Evolutionary conservation across 2,888 invertebrate species (phyloP), one percentile per base, ranked within the genome.

Genomic region (Germaria angustata): DNA sequence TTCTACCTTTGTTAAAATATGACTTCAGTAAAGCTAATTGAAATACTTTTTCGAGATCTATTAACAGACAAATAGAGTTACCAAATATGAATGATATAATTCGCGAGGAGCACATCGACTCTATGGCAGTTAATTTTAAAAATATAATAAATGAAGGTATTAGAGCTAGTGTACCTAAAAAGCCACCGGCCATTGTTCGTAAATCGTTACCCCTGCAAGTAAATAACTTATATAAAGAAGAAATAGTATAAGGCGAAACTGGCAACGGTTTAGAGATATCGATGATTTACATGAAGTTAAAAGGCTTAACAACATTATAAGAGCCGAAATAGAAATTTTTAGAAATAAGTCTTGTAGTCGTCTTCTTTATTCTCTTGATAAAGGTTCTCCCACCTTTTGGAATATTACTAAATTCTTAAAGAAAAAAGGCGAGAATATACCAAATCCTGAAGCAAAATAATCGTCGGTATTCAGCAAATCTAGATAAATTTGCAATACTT

Each of bases 361-460:
- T 3, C n/a, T 49, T 1, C 24, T 49, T 22, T 24, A 22, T 9
- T 24, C 49, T 20, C 17, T 49, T 7, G 49, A 49, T 49, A 13
- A 2, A 7, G 49, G 49, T 13, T 65, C 49, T 20, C 8, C 49
- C n/a, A 13, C 65, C 13, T 66, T 66, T 51, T 66, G 66, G 51
- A 51, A 51, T 8, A 5, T 28, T 1, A 51, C 51, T 2, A 51
- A 51, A 24, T 15, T 51, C 8, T 51, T 51, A 28, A 66, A 36
- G 34, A 65, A 66, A 9, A 66, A 39, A 15, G 13, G 6, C 15
- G 51, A 15, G 0, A 22, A 2, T 15, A 66, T 66, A 22, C 51
- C 49, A 5, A 65, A n/a, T 49, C 8, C 20, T 65, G 34, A 65
- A 65, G 13, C 46, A 49, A 22, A 34, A 34, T 9, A 17, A n/a